Evolutionary conservation across 2,113 vertebrate species (phyloP).

Genomic region (Dicerorhinus sumatrensis): DNA sequence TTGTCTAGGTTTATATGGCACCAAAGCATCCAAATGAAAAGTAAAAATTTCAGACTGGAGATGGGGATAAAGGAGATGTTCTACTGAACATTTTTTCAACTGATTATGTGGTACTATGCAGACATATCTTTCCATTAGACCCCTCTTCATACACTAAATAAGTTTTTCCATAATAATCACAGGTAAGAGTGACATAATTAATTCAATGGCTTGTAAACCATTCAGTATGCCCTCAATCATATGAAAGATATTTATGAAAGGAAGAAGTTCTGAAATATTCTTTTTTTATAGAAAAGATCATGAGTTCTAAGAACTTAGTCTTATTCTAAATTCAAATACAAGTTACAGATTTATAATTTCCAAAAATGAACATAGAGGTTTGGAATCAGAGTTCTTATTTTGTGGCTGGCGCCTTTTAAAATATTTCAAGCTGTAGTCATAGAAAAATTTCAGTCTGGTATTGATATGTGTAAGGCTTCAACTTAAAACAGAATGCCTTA

Average conservation of each 20-base stretch:
- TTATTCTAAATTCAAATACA: neutral
- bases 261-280: neutral
- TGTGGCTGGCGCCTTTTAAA: neutral
- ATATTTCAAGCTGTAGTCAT: slow-evolving; percentile 39
- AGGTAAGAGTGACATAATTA: slow-evolving; percentile 24
- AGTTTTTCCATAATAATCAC: neutral
- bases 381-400: slow-evolving; percentile 25
- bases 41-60: neutral
- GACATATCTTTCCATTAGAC: neutral
- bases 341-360: slow-evolving; percentile 48
- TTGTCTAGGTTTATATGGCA: neutral
- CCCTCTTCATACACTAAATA: neutral
- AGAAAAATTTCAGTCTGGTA: neutral
- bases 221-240: neutral
- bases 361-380: neutral
- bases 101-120: neutral
- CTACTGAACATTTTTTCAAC: neutral
- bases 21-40: slow-evolving; percentile 1
- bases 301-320: slow-evolving; percentile 33
- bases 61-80: neutral
- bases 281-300: slow-evolving; percentile 50
- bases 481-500: neutral
- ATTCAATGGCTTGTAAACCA: slow-evolving; percentile 1
- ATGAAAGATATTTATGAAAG: neutral
- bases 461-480: neutral